These are phyloP conservation scores for Hypotaenidia okinawae DNA, from an alignment of 2,797 vertebrate genomes.

Conservation along the genomic window DNA sequence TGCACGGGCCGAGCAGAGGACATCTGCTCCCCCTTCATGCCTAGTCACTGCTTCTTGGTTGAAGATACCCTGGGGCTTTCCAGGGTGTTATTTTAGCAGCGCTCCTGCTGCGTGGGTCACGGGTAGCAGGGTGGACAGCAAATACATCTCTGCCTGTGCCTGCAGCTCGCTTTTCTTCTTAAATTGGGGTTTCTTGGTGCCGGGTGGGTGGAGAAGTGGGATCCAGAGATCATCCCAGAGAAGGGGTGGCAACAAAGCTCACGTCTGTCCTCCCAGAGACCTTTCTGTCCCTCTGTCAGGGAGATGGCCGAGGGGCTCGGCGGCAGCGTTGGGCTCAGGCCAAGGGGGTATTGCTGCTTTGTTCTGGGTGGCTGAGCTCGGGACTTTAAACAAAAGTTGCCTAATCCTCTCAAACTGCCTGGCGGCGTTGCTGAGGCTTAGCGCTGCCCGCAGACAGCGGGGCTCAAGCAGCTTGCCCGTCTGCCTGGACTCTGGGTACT, in stretches of 20 bases:
- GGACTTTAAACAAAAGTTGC: slow-evolving; percentile 39
- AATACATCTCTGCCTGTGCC: background rate
- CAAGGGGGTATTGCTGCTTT: slow-evolving; percentile 25
- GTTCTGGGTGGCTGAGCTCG: slow-evolving; percentile 34
- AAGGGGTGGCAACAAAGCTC: background rate
- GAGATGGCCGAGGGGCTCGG: background rate
- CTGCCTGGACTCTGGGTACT: background rate
- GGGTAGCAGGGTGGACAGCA: background rate
- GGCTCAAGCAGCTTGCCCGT: background rate
- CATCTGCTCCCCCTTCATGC: slow-evolving; percentile 24
- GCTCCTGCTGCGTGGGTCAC: background rate
- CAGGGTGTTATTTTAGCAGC: background rate
- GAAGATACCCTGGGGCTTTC: slow-evolving; percentile 34
- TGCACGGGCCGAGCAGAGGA: background rate
- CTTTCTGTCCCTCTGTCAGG: background rate
- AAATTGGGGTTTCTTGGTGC: background rate
- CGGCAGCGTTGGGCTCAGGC: background rate
- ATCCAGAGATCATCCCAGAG: background rate
- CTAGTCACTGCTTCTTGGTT: background rate
- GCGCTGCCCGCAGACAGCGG: background rate
- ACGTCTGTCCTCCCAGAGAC: rapidly evolving
- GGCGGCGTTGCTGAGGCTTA: background rate
- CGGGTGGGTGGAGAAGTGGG: too few relatives aligned
- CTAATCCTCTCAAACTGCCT: slow-evolving; percentile 46
- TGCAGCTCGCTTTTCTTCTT: rapidly evolving